Evolutionary conservation across 2,888 invertebrate species (phyloP), one percentile per base, ranked within the genome.

Genomic region (Mechanitis mazaeus): DNA sequence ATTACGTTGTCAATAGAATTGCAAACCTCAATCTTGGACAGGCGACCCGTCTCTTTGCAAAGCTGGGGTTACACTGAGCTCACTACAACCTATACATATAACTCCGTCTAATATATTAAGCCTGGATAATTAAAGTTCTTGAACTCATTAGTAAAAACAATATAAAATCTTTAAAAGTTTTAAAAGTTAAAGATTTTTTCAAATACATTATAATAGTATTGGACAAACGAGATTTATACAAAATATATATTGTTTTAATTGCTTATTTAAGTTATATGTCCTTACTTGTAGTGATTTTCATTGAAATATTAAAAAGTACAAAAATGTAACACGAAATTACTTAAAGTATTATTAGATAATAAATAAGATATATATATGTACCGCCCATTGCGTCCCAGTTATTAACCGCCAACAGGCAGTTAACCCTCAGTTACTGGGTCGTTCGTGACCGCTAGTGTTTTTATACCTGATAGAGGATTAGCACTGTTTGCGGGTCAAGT

Each of bases 381-480:
- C 58, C 33, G 55, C 66, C 54, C 58, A 56, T 55, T 69, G 67
- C 63, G 53, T 9, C 63, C 38, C 64, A 54, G 42, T 3, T 70
- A 57, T 65, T 69, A 75, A 64, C 72, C 71, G 55, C 70, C 67
- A 77, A 74, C 70, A 71, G 73, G 72, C 75, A 77, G 76, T 80
- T 78, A 81, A 78, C 83, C 79, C 79, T 75, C 70, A 61, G 70
- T 72, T 68, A 71, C 70, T 67, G 71, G 71, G 68, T 73, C 72
- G 72, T 75, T 75, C 68, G 66, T 68, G 66, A 68, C 69, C 72
- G 76, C 75, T 75, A 74, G 68, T 72, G 75, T 81, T 84, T 81
- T 85, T 81, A 76, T 74, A 77, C 79, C 78, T 78, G 75, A 74
- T 72, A 67, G 71, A 71, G 71, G 74, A 75, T 81, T 80, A 78